phyloP scores from a whole-genome alignment of 2,797 vertebrate species.

The Chloroceryle inda region DNA sequence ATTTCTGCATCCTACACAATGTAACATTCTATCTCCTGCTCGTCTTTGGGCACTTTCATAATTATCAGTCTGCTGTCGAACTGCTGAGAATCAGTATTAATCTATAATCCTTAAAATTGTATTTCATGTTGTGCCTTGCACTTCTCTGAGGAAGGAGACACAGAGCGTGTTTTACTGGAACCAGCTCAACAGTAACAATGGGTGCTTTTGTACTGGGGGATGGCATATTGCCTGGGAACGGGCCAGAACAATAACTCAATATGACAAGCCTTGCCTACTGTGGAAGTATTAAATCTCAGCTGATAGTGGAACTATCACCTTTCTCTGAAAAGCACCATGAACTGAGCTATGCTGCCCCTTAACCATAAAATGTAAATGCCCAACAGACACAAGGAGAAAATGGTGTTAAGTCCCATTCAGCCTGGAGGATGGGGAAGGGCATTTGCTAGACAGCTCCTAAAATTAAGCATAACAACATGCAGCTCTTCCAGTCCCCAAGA shows the following conservation, averaged over 20 bases:
- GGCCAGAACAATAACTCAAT: conserved; percentile 33
- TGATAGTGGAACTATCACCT: conserved; percentile 23
- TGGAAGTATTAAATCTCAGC: conserved; percentile 62
- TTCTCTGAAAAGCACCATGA: conserved; percentile 25
- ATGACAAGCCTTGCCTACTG: background rate
- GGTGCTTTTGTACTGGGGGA: conserved; percentile 5
- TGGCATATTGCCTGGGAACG: conserved; percentile 22
- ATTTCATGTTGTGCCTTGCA: background rate
- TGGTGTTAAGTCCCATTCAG: background rate
- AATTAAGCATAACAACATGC: background rate
- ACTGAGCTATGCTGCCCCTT: background rate
- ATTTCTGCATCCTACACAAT: background rate
- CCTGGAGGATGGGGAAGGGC: background rate
- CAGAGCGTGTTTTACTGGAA: background rate
- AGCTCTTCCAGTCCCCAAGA: background rate
- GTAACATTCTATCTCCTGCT: background rate
- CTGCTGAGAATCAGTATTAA: background rate
- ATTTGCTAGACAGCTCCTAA: background rate
- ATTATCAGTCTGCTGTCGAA: background rate
- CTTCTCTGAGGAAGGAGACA: background rate
- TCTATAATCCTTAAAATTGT: background rate
- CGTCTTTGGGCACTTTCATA: background rate
- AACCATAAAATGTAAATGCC: background rate
- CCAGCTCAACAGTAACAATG: background rate
- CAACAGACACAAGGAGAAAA: background rate